Evolutionary conservation across 2,113 vertebrate species (phyloP).

Genomic region (Heptranchias perlo): DNA sequence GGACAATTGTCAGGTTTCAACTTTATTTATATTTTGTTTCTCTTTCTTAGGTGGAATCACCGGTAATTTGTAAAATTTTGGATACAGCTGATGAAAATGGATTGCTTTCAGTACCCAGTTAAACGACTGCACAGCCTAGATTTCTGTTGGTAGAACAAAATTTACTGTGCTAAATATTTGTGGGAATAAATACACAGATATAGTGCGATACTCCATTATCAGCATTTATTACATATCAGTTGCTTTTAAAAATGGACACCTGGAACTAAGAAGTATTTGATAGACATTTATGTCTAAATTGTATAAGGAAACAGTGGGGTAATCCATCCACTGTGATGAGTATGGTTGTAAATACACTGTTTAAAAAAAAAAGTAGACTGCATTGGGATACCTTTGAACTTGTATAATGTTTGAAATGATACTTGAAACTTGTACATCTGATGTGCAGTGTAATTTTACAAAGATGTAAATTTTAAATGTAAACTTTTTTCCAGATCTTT

Average conservation of each 20-base stretch:
- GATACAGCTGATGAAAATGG: constrained; percentile 92
- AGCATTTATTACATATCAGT: neutral
- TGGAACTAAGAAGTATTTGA: constrained; percentile 26
- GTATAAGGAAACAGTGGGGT: neutral
- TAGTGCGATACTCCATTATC: neutral
- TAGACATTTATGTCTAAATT: neutral
- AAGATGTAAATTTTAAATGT: constrained; percentile 36
- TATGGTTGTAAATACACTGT: constrained; percentile 35
- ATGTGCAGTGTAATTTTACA: constrained; percentile 32
- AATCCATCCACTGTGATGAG: neutral
- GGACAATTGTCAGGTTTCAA: too few species aligned
- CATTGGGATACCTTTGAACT: constrained; percentile 22
- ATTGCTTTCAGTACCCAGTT: constrained; percentile 84
- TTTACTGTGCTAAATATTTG: neutral
- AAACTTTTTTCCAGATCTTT: constrained; percentile 31
- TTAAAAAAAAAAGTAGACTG: neutral
- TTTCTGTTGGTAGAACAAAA: neutral
- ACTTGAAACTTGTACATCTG: constrained; percentile 37
- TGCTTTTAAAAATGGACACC: constrained; percentile 16
- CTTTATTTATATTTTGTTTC: neutral
- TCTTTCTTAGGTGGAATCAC: constrained; percentile 80
- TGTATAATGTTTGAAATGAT: constrained; percentile 30
- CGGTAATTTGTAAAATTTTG: constrained; percentile 93
- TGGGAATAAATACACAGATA: neutral
- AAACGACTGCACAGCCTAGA: constrained; percentile 40